These are phyloP conservation scores for Seira musarum DNA, from an alignment of 2,888 invertebrate species.

Conservation along the genomic window DNA sequence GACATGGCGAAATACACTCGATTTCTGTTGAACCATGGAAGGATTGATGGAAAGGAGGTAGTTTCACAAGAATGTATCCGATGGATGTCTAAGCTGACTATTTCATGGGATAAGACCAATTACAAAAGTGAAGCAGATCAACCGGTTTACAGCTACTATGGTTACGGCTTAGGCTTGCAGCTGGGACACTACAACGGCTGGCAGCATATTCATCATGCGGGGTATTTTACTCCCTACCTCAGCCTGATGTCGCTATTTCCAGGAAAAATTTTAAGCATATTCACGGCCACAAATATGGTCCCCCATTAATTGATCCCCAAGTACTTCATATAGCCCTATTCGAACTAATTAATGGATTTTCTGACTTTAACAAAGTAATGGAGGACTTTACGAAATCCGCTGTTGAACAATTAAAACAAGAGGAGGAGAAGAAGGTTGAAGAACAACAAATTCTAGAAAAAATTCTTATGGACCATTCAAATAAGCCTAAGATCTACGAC, in stretches of 20 bases:
- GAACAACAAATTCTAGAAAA: background rate
- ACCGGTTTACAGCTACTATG: background rate
- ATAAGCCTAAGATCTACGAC: background rate
- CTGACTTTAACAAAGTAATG: background rate
- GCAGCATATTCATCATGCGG: slow-evolving; percentile 3
- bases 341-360: background rate
- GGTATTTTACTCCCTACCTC: slow-evolving; percentile 3
- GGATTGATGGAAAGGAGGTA: background rate
- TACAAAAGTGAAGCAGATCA: too few species aligned
- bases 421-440: background rate
- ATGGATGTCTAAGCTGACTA: background rate
- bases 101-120: background rate
- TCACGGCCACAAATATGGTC: slow-evolving; percentile 8
- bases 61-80: background rate
- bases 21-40: slow-evolving; percentile 27
- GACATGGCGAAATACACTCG: slow-evolving; percentile 49
- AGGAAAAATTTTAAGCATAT: slow-evolving; percentile 11
- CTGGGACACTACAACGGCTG: background rate
- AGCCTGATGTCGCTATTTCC: slow-evolving; percentile 13
- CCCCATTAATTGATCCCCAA: background rate
- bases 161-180: slow-evolving; percentile 19
- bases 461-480: background rate
- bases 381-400: too few species aligned
- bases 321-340: slow-evolving; percentile 16
- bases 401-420: background rate